Base-by-base conservation (phyloP, 2,797 vertebrate species). In the Anolis apletophallus region DNA sequence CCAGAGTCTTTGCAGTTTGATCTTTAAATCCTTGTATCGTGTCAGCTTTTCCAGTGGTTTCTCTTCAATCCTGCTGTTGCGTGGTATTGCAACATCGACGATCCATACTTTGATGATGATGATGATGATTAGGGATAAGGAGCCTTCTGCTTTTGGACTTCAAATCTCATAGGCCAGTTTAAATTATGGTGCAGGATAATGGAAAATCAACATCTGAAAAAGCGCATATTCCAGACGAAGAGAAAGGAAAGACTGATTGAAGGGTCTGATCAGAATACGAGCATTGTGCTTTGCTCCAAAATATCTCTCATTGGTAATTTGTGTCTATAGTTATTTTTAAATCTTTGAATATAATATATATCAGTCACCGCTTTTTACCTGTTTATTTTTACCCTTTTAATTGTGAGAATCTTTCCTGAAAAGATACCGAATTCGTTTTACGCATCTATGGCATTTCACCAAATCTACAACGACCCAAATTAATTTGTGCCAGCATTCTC, bases 401-500 rank as follows among this genome's bases (percentile, higher is more conserved):
- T 26, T 10, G 5, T 46, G 29, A 7, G 16, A 9, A 3, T 29
- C 40, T 57, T 16, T 72, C 12, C 32, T 64, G 40, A 64, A 40
- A 84, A 32, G 12, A 61, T 75, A 46, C 10, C n/a, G 19, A 40
- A 75, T 40, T 55, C 2, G 7, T 9, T 40, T 55, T 29, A 72
- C 19, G 2, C 16, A 36, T 52, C 16, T 36, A 23, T 85, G 71
- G 69, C 79, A 92, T 90, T 64, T 87, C 87, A 89, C 10, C 80
- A 29, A 26, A 84, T 26, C 40, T 72, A 86, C 90, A 88, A 87
- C 55, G 23, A 84, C 86, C 83, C 68, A 52, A 86, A 74, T 19
- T 59, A 84, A 69, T 92, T 91, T 93, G 81, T 89, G 74, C 36
- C 89, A 88, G 81, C 40, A 61, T 0, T 76, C 75, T 88, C 23